These are phyloP conservation scores for Trachurus trachurus DNA, from an alignment of 2,797 vertebrate genomes.

Conservation along the genomic window DNA sequence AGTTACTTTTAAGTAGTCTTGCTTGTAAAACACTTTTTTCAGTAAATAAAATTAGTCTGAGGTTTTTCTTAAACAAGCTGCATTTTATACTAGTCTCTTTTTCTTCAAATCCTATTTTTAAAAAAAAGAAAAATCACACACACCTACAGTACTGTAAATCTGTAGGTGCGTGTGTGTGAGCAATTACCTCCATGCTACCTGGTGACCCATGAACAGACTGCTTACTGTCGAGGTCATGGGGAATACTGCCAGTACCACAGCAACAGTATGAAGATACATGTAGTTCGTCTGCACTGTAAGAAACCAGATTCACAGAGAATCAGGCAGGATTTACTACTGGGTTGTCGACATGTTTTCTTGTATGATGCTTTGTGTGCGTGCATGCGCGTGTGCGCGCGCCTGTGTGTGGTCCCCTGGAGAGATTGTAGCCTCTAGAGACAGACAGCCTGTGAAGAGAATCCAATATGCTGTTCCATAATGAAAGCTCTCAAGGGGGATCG, in stretches of 20 bases:
- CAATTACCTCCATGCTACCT: neutral
- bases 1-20: too few relatives aligned
- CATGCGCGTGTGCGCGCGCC: conserved; percentile 19
- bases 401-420: conserved; percentile 51
- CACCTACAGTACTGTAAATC: neutral
- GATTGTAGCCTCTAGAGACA: conserved; percentile 62
- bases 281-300: conserved; percentile 15
- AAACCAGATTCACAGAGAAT: conserved; percentile 44
- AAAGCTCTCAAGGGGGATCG: conserved; percentile 82
- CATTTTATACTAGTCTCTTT: too few relatives aligned
- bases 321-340: conserved; percentile 29
- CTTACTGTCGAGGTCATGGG: conserved; percentile 11
- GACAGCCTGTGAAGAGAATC: conserved; percentile 76
- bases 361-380: conserved; percentile 19
- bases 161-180: neutral
- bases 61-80: too few relatives aligned
- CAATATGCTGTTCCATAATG: conserved; percentile 85
- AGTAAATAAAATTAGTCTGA: too few relatives aligned
- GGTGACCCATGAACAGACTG: neutral
- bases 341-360: conserved; percentile 42
- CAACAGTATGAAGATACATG: conserved; percentile 7
- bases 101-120: too few relatives aligned
- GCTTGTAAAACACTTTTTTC: too few relatives aligned
- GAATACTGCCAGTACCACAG: conserved; percentile 12
- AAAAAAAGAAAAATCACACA: too few relatives aligned